phyloP scores from a whole-genome alignment of 1,140 invertebrate species.

The Euwallacea similis region DNA sequence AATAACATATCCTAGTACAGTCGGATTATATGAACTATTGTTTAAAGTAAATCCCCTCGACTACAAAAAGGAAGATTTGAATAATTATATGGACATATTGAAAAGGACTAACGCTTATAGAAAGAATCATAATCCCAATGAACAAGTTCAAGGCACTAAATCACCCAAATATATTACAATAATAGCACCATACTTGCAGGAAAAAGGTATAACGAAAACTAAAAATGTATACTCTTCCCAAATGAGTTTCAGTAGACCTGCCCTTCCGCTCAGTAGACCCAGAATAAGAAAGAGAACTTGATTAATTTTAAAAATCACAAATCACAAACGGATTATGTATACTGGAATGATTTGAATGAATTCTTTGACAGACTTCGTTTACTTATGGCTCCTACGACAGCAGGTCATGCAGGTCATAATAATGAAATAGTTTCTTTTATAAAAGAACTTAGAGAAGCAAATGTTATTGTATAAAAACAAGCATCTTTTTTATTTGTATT shows the following conservation, averaged over 20 bases:
- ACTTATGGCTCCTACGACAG: conserved; percentile 47
- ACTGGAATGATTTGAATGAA: conserved; percentile 54
- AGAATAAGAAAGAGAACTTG: background rate
- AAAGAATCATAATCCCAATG: conserved; percentile 35
- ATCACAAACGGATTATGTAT: conserved; percentile 45
- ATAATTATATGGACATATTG: conserved; percentile 43
- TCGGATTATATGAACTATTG: conserved; percentile 41
- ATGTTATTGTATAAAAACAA: conserved; percentile 19
- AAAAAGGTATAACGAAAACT: conserved; percentile 13
- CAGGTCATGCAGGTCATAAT: conserved; percentile 48
- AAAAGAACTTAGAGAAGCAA: conserved; percentile 45
- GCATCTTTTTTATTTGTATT: background rate
- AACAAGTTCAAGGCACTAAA: conserved; percentile 35
- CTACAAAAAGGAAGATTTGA: conserved; percentile 39
- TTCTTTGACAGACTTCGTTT: conserved; percentile 49
- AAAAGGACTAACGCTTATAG: conserved; percentile 40
- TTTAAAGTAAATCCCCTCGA: conserved; percentile 39
- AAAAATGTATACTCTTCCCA: conserved; percentile 17
- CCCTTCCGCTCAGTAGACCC: background rate
- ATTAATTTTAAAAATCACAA: conserved; percentile 7
- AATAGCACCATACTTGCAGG: conserved; percentile 33
- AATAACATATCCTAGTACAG: conserved; percentile 30
- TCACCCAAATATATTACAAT: conserved; percentile 37
- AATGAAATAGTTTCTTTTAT: conserved; percentile 55
- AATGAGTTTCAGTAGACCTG: background rate